Evolutionary conservation across 2,888 invertebrate genomes (phyloP).

Genomic region (Cephus rjabovi): DNA sequence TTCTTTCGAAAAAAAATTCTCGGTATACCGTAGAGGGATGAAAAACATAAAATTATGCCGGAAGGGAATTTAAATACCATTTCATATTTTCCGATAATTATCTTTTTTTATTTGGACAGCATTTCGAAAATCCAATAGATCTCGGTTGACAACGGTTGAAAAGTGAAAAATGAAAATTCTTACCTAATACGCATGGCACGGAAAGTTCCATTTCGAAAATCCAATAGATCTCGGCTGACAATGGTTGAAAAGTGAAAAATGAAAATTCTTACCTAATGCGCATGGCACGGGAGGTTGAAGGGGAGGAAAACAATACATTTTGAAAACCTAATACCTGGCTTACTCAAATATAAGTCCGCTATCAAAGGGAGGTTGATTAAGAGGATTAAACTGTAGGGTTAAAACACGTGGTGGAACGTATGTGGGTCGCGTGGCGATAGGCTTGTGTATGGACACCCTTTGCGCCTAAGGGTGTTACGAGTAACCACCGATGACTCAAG

Average conservation of each 20-base stretch:
- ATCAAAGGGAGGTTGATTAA: slow-evolving; percentile 40
- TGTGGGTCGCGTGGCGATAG: slow-evolving; percentile 20
- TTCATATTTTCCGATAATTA: neutral
- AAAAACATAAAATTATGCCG: neutral
- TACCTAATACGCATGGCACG: too few relatives aligned
- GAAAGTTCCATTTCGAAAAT: neutral
- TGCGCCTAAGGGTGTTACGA: slow-evolving; percentile 2
- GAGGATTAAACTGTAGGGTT: slow-evolving; percentile 33
- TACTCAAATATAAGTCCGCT: slow-evolving; percentile 28
- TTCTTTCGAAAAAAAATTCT: neutral
- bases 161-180: too few relatives aligned
- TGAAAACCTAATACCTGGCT: slow-evolving; percentile 26
- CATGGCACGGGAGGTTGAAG: neutral
- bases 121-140: neutral
- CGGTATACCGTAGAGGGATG: neutral
- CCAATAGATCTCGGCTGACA: too few relatives aligned
- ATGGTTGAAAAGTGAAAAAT: too few relatives aligned
- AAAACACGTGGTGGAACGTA: slow-evolving; percentile 19
- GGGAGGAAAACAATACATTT: slow-evolving; percentile 29
- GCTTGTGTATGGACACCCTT: neutral
- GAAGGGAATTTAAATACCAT: neutral
- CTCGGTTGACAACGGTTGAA: too few relatives aligned
- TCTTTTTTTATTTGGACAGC: neutral
- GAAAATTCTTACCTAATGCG: too few relatives aligned
- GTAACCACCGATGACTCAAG: slow-evolving; percentile 12